phyloP scores from a whole-genome alignment of 2,888 invertebrate species.

The Amaurobius ferox region DNA sequence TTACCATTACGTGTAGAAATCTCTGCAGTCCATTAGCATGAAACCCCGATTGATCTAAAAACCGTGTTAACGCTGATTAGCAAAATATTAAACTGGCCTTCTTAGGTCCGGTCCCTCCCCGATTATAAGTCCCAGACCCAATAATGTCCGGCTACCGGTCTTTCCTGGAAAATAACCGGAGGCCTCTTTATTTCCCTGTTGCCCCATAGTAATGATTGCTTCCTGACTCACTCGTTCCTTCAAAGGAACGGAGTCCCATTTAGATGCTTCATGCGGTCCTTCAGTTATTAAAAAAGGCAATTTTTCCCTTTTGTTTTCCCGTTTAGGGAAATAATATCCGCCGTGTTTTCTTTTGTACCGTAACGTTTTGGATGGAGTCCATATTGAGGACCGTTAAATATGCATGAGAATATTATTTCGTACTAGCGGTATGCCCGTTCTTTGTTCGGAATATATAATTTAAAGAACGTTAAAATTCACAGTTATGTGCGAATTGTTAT shows the following conservation, averaged over 20 bases:
- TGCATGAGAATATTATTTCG: too few species aligned
- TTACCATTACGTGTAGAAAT: neutral
- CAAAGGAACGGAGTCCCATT: slow-evolving; percentile 51
- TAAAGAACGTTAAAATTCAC: too few species aligned
- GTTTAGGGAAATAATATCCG: neutral
- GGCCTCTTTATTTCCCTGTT: slow-evolving; percentile 62
- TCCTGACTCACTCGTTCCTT: neutral
- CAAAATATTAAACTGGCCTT: neutral
- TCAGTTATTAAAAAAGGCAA: neutral
- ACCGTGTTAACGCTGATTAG: neutral
- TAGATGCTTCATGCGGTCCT: slow-evolving; percentile 1
- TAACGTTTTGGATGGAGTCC: too few species aligned
- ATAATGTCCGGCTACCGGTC: slow-evolving; percentile 57
- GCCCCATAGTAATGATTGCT: slow-evolving; percentile 69
- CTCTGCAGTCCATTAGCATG: neutral
- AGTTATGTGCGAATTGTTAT: too few species aligned
- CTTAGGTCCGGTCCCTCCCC: neutral
- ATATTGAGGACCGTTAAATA: too few species aligned
- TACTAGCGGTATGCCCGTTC: too few species aligned
- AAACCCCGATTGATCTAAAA: neutral
- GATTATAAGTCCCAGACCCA: slow-evolving; percentile 66
- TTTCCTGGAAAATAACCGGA: slow-evolving; percentile 55
- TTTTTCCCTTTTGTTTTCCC: neutral
- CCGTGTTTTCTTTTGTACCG: too few species aligned
- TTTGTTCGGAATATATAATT: too few species aligned